These are phyloP conservation scores for Halocynthia aurantium DNA, from an alignment of 23 tunicate genomes.

Conservation along the genomic window DNA sequence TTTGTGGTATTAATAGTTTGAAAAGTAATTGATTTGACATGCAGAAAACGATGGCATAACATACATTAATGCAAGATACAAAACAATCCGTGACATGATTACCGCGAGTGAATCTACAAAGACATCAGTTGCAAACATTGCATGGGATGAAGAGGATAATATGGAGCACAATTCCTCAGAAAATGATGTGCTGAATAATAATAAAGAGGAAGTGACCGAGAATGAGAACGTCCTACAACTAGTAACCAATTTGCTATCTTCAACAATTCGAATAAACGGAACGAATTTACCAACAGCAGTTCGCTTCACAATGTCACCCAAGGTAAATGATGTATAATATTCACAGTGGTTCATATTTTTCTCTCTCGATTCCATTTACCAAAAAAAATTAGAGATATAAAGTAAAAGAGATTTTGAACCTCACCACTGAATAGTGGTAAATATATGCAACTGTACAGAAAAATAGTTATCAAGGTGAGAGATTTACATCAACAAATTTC, in stretches of 20 bases:
- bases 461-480: too few species aligned
- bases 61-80: neutral
- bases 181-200: neutral
- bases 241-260: neutral
- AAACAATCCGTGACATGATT: neutral
- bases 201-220: neutral
- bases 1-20: too few species aligned
- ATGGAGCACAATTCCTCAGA: neutral
- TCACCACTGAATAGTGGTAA: too few species aligned
- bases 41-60: neutral
- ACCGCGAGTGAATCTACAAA: too few species aligned
- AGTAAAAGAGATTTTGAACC: too few species aligned
- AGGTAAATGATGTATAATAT: too few species aligned
- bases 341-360: too few species aligned
- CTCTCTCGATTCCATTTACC: neutral
- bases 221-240: neutral
- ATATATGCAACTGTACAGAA: too few species aligned
- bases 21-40: too few species aligned
- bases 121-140: neutral
- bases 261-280: constrained; percentile 18
- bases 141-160: neutral
- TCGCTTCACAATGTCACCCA: neutral
- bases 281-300: constrained; percentile 19
- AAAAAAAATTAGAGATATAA: too few species aligned
- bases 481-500: neutral